phyloP scores from a whole-genome alignment of 1,140 invertebrate species.

The Aphelinus atriplicis region DNA sequence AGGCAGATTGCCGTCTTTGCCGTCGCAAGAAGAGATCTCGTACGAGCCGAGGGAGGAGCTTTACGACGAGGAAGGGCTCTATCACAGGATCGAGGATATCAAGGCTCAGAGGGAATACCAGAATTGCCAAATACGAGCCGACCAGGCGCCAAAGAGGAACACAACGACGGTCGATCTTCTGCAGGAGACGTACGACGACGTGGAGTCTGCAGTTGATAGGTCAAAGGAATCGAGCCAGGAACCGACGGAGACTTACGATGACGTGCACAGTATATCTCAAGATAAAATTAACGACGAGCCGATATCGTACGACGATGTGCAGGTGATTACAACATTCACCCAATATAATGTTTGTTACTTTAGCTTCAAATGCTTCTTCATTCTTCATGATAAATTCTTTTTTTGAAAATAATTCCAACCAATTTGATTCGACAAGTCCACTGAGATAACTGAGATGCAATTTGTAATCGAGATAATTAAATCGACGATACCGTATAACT shows the following conservation, averaged over 20 bases:
- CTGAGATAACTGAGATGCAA: too few species aligned
- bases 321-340: conserved; percentile 4
- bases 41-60: conserved; percentile 41
- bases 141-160: neutral
- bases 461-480: too few species aligned
- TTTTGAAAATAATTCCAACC: too few species aligned
- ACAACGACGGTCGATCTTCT: conserved; percentile 30
- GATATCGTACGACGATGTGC: conserved; percentile 34
- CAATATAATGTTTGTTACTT: neutral
- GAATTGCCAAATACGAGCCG: conserved; percentile 42
- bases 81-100: conserved; percentile 60
- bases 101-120: conserved; percentile 48
- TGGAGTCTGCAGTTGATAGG: conserved; percentile 9
- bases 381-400: too few species aligned
- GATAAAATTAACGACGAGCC: conserved; percentile 15
- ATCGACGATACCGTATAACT: too few species aligned
- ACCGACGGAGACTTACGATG: conserved; percentile 29
- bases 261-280: neutral
- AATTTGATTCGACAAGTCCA: too few species aligned
- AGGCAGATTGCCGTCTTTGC: conserved; percentile 55
- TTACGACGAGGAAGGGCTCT: conserved; percentile 59
- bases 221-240: neutral
- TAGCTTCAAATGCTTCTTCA: too few species aligned
- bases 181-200: conserved; percentile 52
- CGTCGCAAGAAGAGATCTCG: conserved; percentile 33